Conservation (phyloP, 1,140 invertebrate genomes). For the Caenorhabditis brenneri region DNA sequence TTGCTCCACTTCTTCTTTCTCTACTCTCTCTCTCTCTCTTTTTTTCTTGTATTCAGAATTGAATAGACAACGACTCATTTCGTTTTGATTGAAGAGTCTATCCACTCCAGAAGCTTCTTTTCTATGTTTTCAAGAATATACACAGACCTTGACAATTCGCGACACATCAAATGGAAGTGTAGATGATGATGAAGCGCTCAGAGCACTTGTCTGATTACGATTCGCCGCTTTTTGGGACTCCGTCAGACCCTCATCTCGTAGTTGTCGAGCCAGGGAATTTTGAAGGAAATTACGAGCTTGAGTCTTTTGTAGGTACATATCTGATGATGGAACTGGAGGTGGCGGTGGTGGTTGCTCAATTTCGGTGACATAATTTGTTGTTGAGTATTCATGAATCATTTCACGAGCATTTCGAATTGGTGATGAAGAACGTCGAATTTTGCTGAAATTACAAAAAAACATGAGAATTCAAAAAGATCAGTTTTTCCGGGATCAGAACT, state of each 20-base stretch:
- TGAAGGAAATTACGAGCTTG: conserved; percentile 22
- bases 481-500: too few species aligned
- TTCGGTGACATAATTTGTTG: conserved; percentile 45
- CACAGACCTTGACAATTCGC: conserved; percentile 43
- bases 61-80: conserved; percentile 3
- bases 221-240: conserved; percentile 45
- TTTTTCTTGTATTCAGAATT: not conserved
- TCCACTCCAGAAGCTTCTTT: conserved; percentile 15
- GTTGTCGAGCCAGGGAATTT: conserved; percentile 41
- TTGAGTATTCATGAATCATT: conserved; percentile 45
- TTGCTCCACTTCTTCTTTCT: not conserved
- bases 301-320: not conserved
- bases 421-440: not conserved
- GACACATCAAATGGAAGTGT: conserved; percentile 38
- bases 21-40: not conserved
- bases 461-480: not conserved
- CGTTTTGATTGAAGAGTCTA: conserved; percentile 37
- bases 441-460: not conserved
- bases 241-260: conserved; percentile 48
- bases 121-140: not conserved
- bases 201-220: conserved; percentile 35
- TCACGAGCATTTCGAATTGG: conserved; percentile 41
- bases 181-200: not conserved
- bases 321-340: not conserved
- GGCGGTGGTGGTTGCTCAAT: conserved; percentile 21